These are phyloP conservation scores for Cheilosia grossa DNA, from an alignment of 2,888 invertebrate genomes.

Conservation along the genomic window DNA sequence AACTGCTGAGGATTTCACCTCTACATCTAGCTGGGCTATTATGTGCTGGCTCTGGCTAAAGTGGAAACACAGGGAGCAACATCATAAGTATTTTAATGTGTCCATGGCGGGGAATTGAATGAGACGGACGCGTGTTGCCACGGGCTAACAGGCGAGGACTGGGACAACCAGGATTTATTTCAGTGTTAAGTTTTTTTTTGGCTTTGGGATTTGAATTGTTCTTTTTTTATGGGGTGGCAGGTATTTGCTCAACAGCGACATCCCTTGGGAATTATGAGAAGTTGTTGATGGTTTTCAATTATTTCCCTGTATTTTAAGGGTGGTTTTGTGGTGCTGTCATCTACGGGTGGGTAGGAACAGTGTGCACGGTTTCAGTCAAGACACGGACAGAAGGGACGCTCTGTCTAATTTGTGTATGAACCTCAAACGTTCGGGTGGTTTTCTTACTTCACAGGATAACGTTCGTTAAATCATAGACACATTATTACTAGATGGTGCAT, in stretches of 20 bases:
- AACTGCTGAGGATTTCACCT: conserved; percentile 16
- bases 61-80: neutral
- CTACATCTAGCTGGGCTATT: neutral
- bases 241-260: neutral
- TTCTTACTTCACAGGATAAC: too few relatives aligned
- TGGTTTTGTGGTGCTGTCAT: conserved; percentile 1
- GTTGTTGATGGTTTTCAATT: neutral
- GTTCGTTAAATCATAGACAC: too few relatives aligned
- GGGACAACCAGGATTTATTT: neutral
- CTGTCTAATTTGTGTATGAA: too few relatives aligned
- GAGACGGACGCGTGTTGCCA: conserved; percentile 9
- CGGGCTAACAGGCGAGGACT: neutral
- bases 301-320: conserved; percentile 15
- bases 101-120: neutral
- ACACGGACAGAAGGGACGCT: too few relatives aligned
- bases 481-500: too few relatives aligned
- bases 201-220: neutral
- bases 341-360: neutral
- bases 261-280: neutral
- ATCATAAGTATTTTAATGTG: conserved; percentile 42
- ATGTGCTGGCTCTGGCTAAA: neutral
- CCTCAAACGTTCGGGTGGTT: too few relatives aligned
- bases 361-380: neutral
- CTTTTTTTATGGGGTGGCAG: neutral
- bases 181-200: neutral